A percentile compares a stretch with the other conserved stretches of the same genome.
Evolutionary conservation across 2,113 vertebrate genomes (phyloP).

Genomic region (Erythrolamprus reginae): DNA sequence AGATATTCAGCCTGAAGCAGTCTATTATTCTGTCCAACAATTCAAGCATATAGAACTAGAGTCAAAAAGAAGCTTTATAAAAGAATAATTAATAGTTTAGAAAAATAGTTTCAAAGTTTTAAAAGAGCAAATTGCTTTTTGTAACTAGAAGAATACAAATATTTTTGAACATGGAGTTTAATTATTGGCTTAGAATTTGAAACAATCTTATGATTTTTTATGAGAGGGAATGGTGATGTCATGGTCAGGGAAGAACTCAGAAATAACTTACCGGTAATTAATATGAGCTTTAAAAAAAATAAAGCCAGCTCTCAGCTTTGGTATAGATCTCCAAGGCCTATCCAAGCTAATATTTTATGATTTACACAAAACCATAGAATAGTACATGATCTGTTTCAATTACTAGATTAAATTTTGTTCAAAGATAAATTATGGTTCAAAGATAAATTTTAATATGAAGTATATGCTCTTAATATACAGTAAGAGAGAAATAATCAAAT

Average conservation of each 20-base stretch:
- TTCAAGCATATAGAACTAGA: not conserved
- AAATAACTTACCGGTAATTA: not conserved
- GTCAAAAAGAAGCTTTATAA: not conserved
- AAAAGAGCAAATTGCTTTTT: not conserved
- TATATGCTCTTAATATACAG: not conserved
- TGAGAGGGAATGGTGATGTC: not conserved
- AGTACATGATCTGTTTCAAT: not conserved
- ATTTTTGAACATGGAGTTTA: not conserved
- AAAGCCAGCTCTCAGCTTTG: not conserved
- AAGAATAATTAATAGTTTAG: not conserved
- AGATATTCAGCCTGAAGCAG: not conserved
- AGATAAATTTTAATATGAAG: not conserved
- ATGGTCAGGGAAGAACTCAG: not conserved
- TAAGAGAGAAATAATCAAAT: rapidly evolving
- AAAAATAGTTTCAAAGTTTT: constrained; percentile 6
- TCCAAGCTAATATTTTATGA: not conserved
- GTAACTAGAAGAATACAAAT: not conserved
- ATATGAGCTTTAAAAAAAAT: not conserved
- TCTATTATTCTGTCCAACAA: not conserved
- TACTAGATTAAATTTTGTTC: not conserved
- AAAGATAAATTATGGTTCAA: not conserved
- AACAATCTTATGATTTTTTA: not conserved
- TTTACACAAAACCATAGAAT: not conserved
- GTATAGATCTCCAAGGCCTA: not conserved
- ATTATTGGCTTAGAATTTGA: not conserved